Base-by-base conservation (phyloP, 2,113 vertebrate genomes). In the Solea solea region DNA sequence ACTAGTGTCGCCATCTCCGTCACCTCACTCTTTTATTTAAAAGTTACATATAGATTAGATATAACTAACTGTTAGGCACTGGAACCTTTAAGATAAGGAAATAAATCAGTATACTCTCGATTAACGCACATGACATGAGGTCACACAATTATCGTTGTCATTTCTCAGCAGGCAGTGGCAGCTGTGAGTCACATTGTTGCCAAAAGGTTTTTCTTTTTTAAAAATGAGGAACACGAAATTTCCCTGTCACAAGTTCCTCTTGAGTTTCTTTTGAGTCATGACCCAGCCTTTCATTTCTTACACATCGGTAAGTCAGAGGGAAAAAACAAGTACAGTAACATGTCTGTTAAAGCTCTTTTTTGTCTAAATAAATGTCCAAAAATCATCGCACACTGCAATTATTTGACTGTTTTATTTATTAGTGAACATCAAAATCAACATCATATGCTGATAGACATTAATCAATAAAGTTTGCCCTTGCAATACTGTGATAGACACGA, bases 201-300 rank as follows among this genome's bases (percentile, higher is more conserved):
- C 53, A 69, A 62, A 77, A 42, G 52, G 5, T 28, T 13, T 53
- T 65, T 8, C 45, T 71, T 64, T 58, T 64, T 58, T 46, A 54
- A 66, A 61, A 64, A 46, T 63, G 52, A 78, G 46, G 10, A 76
- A 11, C 45, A 27, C 34, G n/a, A 87, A 85, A 49, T 58, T 70
- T 82, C 40, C 44, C 25, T 75, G 11, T 53, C 55, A 48, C 27
- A 61, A 51, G 69, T 62, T 56, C 60, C 64, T 39, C 42, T 62
- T 62, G 0, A 2, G 40, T 49, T 52, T 64, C 14, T 70, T 21
- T 59, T 48, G 55, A 34, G 65, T 49, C 68, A 72, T 57, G 54
- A 57, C 14, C n/a, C 16, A 60, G 55, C 7, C 7, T 13, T 71
- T 14, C n/a, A 65, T 65, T 56, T 42, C 40, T 5, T 34, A 54